These are phyloP conservation scores for Crambe crambe DNA, from an alignment of 37 sponge, comb jelly and placozoan species.

Conservation along the genomic window DNA sequence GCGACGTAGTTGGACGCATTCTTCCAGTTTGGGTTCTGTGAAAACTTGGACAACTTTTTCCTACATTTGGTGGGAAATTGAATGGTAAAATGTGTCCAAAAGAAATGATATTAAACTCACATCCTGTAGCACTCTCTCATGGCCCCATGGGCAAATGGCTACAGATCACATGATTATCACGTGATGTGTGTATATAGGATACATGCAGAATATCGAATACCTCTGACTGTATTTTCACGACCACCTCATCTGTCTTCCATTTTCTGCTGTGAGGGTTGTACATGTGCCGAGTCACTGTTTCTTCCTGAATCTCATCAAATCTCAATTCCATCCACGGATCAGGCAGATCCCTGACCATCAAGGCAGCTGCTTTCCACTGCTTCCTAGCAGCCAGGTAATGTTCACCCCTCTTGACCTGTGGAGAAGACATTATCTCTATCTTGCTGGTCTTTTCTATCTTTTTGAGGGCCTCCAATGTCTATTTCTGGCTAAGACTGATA, in stretches of 20 bases:
- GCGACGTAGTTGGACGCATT: slow-evolving; percentile 90
- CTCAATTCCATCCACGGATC: slow-evolving; percentile 35
- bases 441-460: neutral
- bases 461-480: no score
- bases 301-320: slow-evolving; percentile 23
- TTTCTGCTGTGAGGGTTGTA: slow-evolving; percentile 61
- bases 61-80: slow-evolving; percentile 21
- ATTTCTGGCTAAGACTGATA: no score
- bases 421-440: neutral
- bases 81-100: neutral
- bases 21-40: slow-evolving; percentile 70
- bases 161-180: neutral
- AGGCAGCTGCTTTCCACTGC: slow-evolving; percentile 27
- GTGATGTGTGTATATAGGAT: neutral
- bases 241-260: slow-evolving; percentile 75
- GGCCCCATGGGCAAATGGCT: slow-evolving; percentile 91
- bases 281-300: slow-evolving; percentile 59
- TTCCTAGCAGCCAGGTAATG: slow-evolving; percentile 34
- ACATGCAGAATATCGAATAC: slow-evolving; percentile 30
- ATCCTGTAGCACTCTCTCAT: slow-evolving; percentile 93
- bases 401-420: neutral
- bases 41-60: slow-evolving; percentile 91
- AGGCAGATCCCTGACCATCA: slow-evolving; percentile 17
- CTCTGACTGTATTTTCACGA: slow-evolving; percentile 77
- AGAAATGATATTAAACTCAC: slow-evolving; percentile 44